Percentiles rank a stretch among this genome's conserved stretches.
Evolutionary conservation across 2,888 invertebrate species (phyloP).

Genomic region (Rhagophthalmus giganteus): DNA sequence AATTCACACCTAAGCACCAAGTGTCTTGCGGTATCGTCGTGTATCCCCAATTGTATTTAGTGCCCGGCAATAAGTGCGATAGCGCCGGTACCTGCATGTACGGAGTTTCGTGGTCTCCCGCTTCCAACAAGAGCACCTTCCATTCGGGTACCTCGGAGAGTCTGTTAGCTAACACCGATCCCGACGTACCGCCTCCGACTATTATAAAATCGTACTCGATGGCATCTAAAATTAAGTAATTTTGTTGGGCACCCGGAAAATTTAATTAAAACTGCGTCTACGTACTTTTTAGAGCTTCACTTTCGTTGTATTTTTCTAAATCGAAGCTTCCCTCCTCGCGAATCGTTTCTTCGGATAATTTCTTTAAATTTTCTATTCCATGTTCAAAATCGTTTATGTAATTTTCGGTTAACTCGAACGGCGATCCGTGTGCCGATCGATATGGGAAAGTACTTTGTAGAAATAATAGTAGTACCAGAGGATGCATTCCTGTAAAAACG

Average conservation of each 20-base stretch:
- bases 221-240: slow-evolving; percentile 40
- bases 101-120: slow-evolving; percentile 56
- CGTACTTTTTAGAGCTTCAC: slow-evolving; percentile 39
- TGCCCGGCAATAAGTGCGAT: slow-evolving; percentile 52
- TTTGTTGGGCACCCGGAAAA: no score
- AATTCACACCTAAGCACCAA: slow-evolving; percentile 60
- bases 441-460: no score
- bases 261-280: neutral
- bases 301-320: slow-evolving; percentile 37
- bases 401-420: neutral
- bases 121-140: slow-evolving; percentile 60
- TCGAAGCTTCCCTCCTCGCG: slow-evolving; percentile 38
- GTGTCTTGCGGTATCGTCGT: slow-evolving; percentile 59
- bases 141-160: slow-evolving; percentile 55
- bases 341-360: slow-evolving; percentile 31
- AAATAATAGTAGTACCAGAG: no score
- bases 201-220: slow-evolving; percentile 55
- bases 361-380: slow-evolving; percentile 42
- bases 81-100: slow-evolving; percentile 56
- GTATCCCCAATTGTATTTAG: slow-evolving; percentile 63
- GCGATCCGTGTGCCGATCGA: neutral
- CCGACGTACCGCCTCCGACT: slow-evolving; percentile 56
- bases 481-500: no score
- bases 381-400: slow-evolving; percentile 33
- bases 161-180: slow-evolving; percentile 57